A percentile compares a stretch with the other conserved stretches of the same genome.
These are phyloP conservation scores for Lucilia cuprina DNA, from an alignment of 1,140 invertebrate species.

Conservation along the genomic window DNA sequence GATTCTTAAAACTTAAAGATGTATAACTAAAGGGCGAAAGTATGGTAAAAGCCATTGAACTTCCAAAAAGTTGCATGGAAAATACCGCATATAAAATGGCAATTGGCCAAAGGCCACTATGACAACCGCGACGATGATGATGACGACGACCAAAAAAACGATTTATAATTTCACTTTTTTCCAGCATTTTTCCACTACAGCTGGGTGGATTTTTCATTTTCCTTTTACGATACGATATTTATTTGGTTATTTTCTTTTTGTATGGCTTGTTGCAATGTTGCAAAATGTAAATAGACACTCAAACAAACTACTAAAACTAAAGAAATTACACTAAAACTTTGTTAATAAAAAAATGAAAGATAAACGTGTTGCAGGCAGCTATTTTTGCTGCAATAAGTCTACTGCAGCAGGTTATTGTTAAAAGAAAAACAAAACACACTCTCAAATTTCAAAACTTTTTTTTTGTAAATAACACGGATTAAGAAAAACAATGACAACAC, in stretches of 20 bases:
- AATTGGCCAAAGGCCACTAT: constrained; percentile 33
- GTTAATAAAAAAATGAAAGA: neutral
- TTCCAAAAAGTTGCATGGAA: constrained; percentile 25
- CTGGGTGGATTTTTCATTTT: neutral
- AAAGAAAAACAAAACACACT: no score
- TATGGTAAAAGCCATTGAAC: constrained; percentile 53
- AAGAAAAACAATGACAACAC: neutral
- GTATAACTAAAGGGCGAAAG: constrained; percentile 59
- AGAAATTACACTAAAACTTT: neutral
- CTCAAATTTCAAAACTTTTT: no score
- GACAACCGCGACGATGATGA: neutral
- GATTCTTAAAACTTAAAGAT: constrained; percentile 59
- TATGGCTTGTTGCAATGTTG: no score
- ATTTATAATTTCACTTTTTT: constrained; percentile 31
- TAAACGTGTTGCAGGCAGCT: neutral
- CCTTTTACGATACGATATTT: neutral
- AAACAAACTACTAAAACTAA: neutral
- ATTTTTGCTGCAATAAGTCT: no score
- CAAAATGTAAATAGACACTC: no score
- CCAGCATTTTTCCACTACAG: neutral
- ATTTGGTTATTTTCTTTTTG: neutral
- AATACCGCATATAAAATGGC: constrained; percentile 33
- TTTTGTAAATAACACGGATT: neutral
- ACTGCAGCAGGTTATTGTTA: no score
- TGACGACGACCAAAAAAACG: constrained; percentile 2